A percentile compares a stretch with the other conserved stretches of the same genome.
Conservation (phyloP, 2,113 vertebrate genomes). For the Octodon degus region DNA sequence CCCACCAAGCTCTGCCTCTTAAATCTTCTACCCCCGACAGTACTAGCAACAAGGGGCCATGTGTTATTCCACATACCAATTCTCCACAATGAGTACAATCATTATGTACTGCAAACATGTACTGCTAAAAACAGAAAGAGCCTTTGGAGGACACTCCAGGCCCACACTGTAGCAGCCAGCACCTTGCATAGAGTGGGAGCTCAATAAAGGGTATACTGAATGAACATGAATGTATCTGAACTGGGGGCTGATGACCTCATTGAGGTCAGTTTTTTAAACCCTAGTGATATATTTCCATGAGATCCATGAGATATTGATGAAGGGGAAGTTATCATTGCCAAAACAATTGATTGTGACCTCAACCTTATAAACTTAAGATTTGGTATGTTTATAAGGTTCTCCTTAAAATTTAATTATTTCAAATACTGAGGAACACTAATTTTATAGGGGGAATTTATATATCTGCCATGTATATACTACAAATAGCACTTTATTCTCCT, state of each 20-base stretch:
- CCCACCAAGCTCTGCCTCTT: neutral
- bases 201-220: neutral
- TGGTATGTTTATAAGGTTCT: neutral
- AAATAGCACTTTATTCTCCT: neutral
- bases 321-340: neutral
- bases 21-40: neutral
- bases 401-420: neutral
- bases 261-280: neutral
- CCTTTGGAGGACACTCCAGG: neutral
- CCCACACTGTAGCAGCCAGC: neutral
- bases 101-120: neutral
- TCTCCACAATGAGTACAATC: neutral
- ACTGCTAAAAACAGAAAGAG: neutral
- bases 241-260: neutral
- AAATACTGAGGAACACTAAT: constrained; percentile 10
- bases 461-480: neutral
- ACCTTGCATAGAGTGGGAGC: neutral
- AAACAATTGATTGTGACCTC: neutral
- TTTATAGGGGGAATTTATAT: neutral
- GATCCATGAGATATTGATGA: neutral
- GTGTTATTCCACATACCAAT: neutral
- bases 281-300: constrained; percentile 9
- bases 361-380: neutral
- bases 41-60: no score
- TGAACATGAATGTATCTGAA: neutral